phyloP scores from a whole-genome alignment of 2,113 vertebrate genomes.

The Platysternon megacephalum region DNA sequence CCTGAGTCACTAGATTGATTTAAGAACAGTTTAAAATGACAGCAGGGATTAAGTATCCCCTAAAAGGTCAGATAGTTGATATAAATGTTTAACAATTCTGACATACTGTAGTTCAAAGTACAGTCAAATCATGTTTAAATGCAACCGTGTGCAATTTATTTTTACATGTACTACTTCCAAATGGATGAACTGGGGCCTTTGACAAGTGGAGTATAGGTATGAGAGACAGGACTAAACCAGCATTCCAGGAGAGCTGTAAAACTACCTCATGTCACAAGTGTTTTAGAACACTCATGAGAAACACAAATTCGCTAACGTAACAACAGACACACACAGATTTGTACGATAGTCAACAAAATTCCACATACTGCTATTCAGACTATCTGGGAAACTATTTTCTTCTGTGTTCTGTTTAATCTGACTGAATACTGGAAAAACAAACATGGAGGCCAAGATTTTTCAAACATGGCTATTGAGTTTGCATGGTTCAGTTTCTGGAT shows the following conservation, averaged over 20 bases:
- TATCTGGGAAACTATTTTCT: background rate
- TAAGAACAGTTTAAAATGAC: background rate
- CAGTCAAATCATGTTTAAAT: background rate
- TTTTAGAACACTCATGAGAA: background rate
- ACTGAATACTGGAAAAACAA: background rate
- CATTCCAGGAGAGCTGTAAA: background rate
- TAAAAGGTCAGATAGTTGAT: background rate
- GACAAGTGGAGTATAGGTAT: background rate
- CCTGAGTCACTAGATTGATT: background rate
- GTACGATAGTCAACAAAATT: background rate
- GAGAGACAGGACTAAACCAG: background rate
- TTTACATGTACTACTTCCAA: background rate
- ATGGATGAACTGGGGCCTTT: background rate
- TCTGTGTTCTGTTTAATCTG: background rate
- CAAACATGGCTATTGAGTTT: background rate
- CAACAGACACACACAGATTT: background rate
- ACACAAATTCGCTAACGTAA: background rate
- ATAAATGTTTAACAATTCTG: background rate
- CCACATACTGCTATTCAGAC: accelerated
- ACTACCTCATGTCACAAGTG: background rate
- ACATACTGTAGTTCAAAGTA: background rate
- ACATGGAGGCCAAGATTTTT: background rate
- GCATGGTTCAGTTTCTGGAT: background rate
- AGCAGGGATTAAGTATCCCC: background rate
- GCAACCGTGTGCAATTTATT: background rate